Percentiles rank a stretch among this genome's conserved stretches.
phyloP scores from a whole-genome alignment of 2,113 vertebrate genomes.

The Campylomormyrus numenius region DNA sequence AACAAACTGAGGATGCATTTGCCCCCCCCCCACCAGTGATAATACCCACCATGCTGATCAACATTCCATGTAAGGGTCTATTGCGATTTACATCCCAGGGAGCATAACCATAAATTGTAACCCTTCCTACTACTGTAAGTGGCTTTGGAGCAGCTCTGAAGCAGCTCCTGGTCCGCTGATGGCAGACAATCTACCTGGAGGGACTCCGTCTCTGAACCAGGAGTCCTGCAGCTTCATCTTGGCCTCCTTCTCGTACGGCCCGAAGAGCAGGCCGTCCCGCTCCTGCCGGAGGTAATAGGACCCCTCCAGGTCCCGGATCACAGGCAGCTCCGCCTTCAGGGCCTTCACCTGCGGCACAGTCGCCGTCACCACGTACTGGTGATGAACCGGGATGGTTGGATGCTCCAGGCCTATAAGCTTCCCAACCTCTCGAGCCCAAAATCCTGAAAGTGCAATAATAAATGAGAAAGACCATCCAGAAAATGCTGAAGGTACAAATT shows the following conservation, averaged over 20 bases:
- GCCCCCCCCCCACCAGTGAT: not conserved
- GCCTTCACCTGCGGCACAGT: slow-evolving; percentile 89
- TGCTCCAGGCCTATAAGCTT: slow-evolving; percentile 83
- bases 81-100: not conserved
- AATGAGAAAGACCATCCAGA: not conserved
- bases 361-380: slow-evolving; percentile 90
- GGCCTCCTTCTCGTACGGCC: slow-evolving; percentile 84
- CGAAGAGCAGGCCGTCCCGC: slow-evolving; percentile 86
- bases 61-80: not conserved
- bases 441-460: slow-evolving; percentile 60
- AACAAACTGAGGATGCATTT: not conserved
- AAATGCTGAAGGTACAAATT: not conserved
- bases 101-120: not conserved
- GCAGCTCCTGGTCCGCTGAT: not conserved
- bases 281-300: slow-evolving; percentile 93
- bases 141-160: not conserved
- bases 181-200: slow-evolving; percentile 63
- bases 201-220: slow-evolving; percentile 82
- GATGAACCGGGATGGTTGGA: slow-evolving; percentile 89
- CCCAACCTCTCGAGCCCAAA: slow-evolving; percentile 91
- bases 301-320: slow-evolving; percentile 87
- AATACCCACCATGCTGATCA: not conserved
- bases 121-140: no score
- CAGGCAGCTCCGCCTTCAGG: slow-evolving; percentile 77
- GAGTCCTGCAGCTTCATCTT: slow-evolving; percentile 92